Conservation (phyloP, 2,113 vertebrate genomes). For the Pyrgilauda ruficollis region DNA sequence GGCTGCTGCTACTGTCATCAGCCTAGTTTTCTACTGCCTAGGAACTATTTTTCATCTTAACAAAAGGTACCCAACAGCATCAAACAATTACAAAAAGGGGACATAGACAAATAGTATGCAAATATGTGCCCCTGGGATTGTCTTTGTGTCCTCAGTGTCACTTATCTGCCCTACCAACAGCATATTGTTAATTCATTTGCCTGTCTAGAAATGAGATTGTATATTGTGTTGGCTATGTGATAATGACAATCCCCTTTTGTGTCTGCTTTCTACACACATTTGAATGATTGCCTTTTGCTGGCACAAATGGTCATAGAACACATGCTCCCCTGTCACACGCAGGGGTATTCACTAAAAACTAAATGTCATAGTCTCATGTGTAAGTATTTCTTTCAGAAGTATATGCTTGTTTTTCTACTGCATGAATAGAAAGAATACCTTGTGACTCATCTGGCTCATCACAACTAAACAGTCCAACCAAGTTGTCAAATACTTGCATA, state of each 20-base stretch:
- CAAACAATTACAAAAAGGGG: not conserved
- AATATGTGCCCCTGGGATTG: conserved; percentile 5
- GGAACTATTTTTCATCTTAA: conserved; percentile 10
- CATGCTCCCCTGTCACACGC: not conserved
- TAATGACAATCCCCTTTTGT: conserved; percentile 18
- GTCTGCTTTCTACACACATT: conserved; percentile 1
- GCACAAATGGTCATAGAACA: not conserved
- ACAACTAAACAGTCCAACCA: not conserved
- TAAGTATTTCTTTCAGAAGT: conserved; percentile 17
- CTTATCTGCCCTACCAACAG: not conserved
- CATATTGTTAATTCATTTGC: conserved; percentile 22
- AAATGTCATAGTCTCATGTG: not conserved
- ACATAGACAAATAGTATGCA: not conserved
- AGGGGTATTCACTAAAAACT: conserved; percentile 1
- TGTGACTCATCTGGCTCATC: not conserved
- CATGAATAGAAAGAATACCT: not conserved
- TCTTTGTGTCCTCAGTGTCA: not conserved
- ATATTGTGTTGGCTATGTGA: not conserved
- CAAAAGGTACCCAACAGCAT: conserved; percentile 3
- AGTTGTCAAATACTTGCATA: not conserved
- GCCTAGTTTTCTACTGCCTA: conserved; percentile 17
- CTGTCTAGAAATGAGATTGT: conserved; percentile 23
- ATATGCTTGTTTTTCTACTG: not conserved
- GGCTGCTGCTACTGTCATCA: conserved; percentile 2
- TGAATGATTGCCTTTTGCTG: conserved; percentile 28